phyloP scores from a whole-genome alignment of 2,113 vertebrate species.

The Morone saxatilis region DNA sequence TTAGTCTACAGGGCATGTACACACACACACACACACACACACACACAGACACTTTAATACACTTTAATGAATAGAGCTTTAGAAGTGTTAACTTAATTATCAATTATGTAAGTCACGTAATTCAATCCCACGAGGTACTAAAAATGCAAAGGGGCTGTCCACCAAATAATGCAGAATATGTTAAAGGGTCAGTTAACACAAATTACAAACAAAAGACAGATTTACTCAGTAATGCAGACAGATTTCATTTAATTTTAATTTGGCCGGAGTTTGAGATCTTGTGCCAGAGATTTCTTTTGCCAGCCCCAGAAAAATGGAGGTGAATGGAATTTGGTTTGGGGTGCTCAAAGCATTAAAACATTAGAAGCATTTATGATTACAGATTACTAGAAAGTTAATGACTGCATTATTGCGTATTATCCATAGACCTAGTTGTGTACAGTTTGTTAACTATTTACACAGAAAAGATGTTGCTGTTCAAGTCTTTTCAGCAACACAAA shows the following conservation, averaged over 20 bases:
- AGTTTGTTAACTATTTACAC: neutral
- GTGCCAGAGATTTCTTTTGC: neutral
- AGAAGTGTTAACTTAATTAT: neutral
- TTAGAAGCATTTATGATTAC: too few relatives aligned
- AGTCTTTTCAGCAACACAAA: neutral
- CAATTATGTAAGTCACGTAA: neutral
- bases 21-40: constrained; percentile 32
- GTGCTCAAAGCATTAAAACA: neutral
- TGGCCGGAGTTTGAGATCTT: neutral
- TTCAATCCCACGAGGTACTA: neutral
- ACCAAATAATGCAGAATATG: neutral
- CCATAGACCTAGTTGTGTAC: neutral
- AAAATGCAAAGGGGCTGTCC: neutral
- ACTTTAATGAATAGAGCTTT: neutral
- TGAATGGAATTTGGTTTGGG: neutral
- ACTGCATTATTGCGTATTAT: neutral
- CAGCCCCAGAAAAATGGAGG: neutral
- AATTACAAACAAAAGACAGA: neutral
- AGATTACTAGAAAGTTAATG: too few relatives aligned
- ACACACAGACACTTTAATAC: constrained; percentile 25
- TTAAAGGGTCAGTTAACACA: neutral
- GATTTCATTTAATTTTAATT: neutral
- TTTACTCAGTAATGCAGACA: neutral
- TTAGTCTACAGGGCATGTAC: constrained; percentile 83
- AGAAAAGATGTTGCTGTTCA: neutral